A percentile compares a stretch with the other conserved stretches of the same genome.
These are phyloP conservation scores for Spatulosminthurus flaviceps DNA, from an alignment of 2,888 invertebrate species.

Conservation along the genomic window DNA sequence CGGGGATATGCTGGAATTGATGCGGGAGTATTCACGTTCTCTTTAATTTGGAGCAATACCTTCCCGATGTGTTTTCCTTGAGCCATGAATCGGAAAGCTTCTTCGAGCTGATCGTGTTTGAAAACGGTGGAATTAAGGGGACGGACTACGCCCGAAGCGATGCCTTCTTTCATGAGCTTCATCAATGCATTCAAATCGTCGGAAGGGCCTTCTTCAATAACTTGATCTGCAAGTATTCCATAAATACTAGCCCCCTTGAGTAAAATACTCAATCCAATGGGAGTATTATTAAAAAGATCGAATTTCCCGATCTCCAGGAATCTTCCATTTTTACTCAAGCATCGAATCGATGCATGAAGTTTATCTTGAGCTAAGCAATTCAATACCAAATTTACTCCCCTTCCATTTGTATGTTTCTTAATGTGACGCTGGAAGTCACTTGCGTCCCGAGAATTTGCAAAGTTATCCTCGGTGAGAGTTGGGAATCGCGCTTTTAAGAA, in stretches of 20 bases:
- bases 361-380: constrained; percentile 72
- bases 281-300: constrained; percentile 77
- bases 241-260: constrained; percentile 79
- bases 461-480: constrained; percentile 71
- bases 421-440: constrained; percentile 69
- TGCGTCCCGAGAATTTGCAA: constrained; percentile 75
- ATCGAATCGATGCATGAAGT: constrained; percentile 70
- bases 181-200: constrained; percentile 70
- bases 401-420: constrained; percentile 68
- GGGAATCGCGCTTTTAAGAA: constrained; percentile 90
- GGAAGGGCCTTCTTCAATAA: too few relatives aligned
- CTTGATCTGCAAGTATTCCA: too few relatives aligned
- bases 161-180: constrained; percentile 72
- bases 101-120: constrained; percentile 74
- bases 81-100: constrained; percentile 77
- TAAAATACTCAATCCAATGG: constrained; percentile 76
- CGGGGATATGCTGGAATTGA: constrained; percentile 67
- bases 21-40: constrained; percentile 65
- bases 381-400: constrained; percentile 70
- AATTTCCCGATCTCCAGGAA: constrained; percentile 90
- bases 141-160: constrained; percentile 74
- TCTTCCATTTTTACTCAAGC: constrained; percentile 72
- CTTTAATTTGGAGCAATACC: constrained; percentile 69
- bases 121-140: constrained; percentile 77
- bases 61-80: constrained; percentile 86